Percentiles rank a stretch among this genome's conserved stretches.
These are phyloP conservation scores for Lepus europaeus DNA, from an alignment of 2,113 vertebrate species.

Conservation along the genomic window DNA sequence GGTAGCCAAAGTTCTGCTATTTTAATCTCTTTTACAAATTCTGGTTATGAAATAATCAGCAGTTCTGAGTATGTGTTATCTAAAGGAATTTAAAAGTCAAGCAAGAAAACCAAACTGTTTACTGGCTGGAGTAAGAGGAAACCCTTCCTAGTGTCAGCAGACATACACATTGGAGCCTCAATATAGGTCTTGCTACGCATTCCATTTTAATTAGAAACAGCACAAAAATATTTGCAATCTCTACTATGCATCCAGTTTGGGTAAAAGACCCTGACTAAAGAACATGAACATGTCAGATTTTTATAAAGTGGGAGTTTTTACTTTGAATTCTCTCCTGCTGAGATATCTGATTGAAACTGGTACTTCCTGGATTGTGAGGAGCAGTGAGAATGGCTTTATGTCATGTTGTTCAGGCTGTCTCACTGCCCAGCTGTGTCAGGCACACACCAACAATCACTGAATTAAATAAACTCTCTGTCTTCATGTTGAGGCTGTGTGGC, in stretches of 20 bases:
- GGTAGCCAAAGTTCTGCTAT: slow-evolving; percentile 33
- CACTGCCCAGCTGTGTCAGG: neutral
- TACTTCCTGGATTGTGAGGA: neutral
- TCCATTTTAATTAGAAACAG: slow-evolving; percentile 34
- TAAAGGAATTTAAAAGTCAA: slow-evolving; percentile 79
- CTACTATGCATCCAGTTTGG: slow-evolving; percentile 5
- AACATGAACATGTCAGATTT: neutral
- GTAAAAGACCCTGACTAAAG: neutral
- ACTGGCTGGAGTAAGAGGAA: neutral
- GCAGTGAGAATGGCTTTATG: slow-evolving; percentile 13
- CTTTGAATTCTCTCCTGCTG: neutral
- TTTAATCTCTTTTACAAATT: slow-evolving; percentile 59
- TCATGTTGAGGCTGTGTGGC: slow-evolving; percentile 38
- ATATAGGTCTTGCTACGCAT: neutral
- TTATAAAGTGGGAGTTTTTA: neutral
- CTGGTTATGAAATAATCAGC: slow-evolving; percentile 70
- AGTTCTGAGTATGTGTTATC: slow-evolving; percentile 73
- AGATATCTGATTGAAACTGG: neutral
- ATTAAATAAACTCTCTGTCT: slow-evolving; percentile 1
- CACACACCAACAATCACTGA: neutral
- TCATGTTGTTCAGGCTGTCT: slow-evolving; percentile 11
- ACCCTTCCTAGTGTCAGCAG: slow-evolving; percentile 36
- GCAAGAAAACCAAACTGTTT: slow-evolving; percentile 69
- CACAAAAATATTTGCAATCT: neutral
- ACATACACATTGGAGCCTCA: slow-evolving; percentile 3